Evolutionary conservation across 2,113 vertebrate species (phyloP), one percentile per base, ranked within the genome.

Genomic region (Ophiodon elongatus): DNA sequence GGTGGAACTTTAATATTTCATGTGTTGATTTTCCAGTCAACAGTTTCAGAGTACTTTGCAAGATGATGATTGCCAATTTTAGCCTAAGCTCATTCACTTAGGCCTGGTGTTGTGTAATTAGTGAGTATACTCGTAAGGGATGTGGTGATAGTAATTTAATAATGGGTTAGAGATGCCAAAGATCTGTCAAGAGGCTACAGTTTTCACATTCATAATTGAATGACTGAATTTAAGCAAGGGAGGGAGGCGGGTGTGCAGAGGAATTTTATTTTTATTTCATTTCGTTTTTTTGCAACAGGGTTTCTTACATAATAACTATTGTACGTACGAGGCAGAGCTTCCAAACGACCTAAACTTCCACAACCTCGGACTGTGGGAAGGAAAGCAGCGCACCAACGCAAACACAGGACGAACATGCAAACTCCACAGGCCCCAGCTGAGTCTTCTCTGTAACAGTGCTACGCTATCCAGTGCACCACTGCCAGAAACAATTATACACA

Each of bases 1-100:
- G 73, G 65, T 64, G 71, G 68, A 88, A 66, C 4, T 86, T 92
- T 66, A 93, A 94, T 92, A 89, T 92, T 92, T 93, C 66, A 93
- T 91, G 79, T 67, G 80, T 82, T 80, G 80, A 73, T 86, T 93
- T 88, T 88, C 76, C 80, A 86, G 84, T 85, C 70, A 75, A 71
- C 71, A 68, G 84, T 79, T 90, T 85, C 74, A 71, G 68, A 86
- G 33, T 67, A 82, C 86, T 79, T 71, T 47, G 50, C 73, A 83
- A 64, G 75, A 88, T 29, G 78, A 79, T 64, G 73, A 68, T 17
- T 75, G 17, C 65, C 80, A 85, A 71, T 73, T 90, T 79, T 79
- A 82, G 71, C 52, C 31, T 23, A 2, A 66, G 74, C 65, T 79
- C 54, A 39, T 83, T 79, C 27, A 9, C 67, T 84, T 65, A 80